These are phyloP conservation scores for Eilema griseolum DNA, from an alignment of 2,888 invertebrate species.

Conservation along the genomic window DNA sequence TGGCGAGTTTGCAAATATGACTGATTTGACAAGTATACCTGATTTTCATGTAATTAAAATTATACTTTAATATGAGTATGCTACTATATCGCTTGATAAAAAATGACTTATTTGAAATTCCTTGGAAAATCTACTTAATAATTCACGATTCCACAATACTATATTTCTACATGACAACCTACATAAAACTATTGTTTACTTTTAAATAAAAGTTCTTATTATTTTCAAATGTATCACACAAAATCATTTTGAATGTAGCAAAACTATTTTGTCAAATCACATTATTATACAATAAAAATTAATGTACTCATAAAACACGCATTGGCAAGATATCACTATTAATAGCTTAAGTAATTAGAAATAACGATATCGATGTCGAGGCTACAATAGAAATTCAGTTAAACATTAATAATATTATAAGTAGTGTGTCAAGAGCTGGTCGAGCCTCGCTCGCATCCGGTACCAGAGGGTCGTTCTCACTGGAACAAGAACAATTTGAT, in stretches of 20 bases:
- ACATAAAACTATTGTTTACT: neutral
- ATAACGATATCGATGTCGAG: neutral
- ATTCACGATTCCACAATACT: neutral
- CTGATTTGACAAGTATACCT: neutral
- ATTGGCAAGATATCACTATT: neutral
- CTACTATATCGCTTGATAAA: too few species aligned
- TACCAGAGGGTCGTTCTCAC: conserved; percentile 81
- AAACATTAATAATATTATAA: conserved; percentile 4
- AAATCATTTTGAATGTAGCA: neutral
- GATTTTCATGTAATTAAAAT: neutral
- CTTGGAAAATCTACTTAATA: neutral
- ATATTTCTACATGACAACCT: neutral
- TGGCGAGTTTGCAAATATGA: neutral
- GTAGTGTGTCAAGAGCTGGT: conserved; percentile 23
- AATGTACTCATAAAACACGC: neutral
- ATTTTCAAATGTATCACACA: neutral
- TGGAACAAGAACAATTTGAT: conserved; percentile 74
- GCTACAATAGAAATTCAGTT: conserved; percentile 2
- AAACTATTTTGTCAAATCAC: neutral
- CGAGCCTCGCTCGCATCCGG: conserved; percentile 79
- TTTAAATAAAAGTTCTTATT: neutral
- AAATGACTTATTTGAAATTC: neutral
- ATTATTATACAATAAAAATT: neutral
- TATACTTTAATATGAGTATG: neutral
- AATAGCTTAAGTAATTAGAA: conserved; percentile 21